A percentile compares a stretch with the other conserved stretches of the same genome.
Evolutionary conservation across 2,888 invertebrate genomes (phyloP).

Genomic region (Pristionchus japonicus): DNA sequence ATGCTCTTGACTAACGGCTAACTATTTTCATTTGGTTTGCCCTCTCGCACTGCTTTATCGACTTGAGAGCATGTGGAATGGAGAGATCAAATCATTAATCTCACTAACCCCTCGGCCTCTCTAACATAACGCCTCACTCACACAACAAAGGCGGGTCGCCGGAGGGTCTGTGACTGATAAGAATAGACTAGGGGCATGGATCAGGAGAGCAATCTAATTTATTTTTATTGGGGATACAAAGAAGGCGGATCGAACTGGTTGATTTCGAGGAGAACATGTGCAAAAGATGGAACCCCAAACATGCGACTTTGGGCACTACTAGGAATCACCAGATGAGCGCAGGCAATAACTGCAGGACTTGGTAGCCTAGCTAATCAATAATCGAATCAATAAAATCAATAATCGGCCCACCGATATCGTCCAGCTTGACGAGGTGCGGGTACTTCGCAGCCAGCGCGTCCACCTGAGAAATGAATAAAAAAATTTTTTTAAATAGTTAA

Average conservation of each 20-base stretch:
- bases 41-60: no score
- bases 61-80: no score
- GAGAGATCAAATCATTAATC: no score
- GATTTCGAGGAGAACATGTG: no score
- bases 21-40: no score
- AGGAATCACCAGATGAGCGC: background rate
- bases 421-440: constrained; percentile 62
- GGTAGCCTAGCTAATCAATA: background rate
- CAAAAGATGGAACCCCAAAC: no score
- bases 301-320: no score
- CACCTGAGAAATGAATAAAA: no score
- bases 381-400: background rate
- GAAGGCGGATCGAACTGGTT: no score
- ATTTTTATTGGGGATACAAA: no score
- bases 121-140: background rate
- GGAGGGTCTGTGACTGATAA: background rate
- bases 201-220: background rate
- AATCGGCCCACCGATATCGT: constrained; percentile 58
- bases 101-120: background rate
- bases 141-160: constrained; percentile 14
- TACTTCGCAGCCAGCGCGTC: constrained; percentile 53
- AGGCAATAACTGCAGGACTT: background rate
- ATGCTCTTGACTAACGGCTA: background rate
- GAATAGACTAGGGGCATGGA: background rate
- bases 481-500: background rate